A percentile compares a stretch with the other conserved stretches of the same genome.
Conservation (phyloP, 2,113 vertebrate species). For the Potamarius usumacintae region DNA sequence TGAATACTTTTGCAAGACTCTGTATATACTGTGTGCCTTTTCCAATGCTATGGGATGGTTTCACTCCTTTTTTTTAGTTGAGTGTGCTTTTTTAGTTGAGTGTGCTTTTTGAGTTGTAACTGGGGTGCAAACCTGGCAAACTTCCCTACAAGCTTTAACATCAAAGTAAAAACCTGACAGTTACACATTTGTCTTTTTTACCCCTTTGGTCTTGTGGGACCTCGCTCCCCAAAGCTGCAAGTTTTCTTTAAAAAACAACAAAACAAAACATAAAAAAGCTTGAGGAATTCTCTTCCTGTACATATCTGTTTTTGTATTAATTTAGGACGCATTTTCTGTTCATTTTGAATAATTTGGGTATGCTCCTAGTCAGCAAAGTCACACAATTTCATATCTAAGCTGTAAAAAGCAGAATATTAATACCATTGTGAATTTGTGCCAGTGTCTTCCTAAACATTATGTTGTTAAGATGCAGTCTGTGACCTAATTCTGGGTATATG, state of each 20-base stretch:
- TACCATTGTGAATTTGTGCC: not conserved
- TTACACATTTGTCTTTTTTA: not conserved
- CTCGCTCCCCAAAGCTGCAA: not conserved
- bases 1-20: too few species aligned
- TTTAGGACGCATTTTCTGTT: not conserved
- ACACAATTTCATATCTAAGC: not conserved
- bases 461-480: not conserved
- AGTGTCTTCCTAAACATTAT: not conserved
- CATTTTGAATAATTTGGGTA: not conserved
- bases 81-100: not conserved
- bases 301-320: not conserved
- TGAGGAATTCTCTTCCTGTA: not conserved
- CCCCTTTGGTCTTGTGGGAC: not conserved
- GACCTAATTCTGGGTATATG: not conserved
- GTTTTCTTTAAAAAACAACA: not conserved
- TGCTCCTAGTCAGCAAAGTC: not conserved
- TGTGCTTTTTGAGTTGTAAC: not conserved
- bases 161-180: not conserved
- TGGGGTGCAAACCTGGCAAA: not conserved
- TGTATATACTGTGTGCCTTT: not conserved
- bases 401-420: not conserved
- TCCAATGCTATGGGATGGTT: not conserved
- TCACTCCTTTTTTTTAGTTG: not conserved
- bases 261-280: not conserved
- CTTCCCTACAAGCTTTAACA: not conserved